Conservation (phyloP, 2,113 vertebrate genomes). For the Sturnus vulgaris region DNA sequence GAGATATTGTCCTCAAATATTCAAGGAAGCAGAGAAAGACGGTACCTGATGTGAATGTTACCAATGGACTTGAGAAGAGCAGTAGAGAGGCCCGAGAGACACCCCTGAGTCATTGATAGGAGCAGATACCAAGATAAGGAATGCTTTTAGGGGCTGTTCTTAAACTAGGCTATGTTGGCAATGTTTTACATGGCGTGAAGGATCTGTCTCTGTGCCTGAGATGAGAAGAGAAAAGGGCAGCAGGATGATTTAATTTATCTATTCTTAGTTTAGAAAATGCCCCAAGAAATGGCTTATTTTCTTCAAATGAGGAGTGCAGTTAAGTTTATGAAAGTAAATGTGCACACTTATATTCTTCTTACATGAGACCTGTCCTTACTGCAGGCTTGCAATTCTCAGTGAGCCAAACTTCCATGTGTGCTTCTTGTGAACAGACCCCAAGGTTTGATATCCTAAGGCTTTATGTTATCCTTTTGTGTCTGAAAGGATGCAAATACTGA, state of each 20-base stretch:
- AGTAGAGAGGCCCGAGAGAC: rapidly evolving
- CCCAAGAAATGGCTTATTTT: background rate
- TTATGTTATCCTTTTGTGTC: background rate
- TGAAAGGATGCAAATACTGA: background rate
- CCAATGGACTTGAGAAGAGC: background rate
- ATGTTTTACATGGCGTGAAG: background rate
- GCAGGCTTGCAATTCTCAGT: background rate
- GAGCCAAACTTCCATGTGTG: rapidly evolving
- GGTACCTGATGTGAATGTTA: background rate
- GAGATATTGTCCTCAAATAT: background rate
- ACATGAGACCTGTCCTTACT: background rate
- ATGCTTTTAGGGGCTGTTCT: background rate
- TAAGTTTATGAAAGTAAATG: background rate
- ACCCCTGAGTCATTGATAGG: background rate
- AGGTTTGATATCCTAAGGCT: background rate
- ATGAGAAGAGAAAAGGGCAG: background rate
- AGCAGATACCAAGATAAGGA: background rate
- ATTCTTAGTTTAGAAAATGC: background rate
- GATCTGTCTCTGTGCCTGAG: background rate
- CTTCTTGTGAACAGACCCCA: background rate
- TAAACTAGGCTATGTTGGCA: background rate
- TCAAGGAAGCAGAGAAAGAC: background rate
- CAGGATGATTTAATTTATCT: background rate
- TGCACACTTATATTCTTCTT: background rate
- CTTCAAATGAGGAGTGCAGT: background rate